Evolutionary conservation across 2,113 vertebrate species (phyloP), one percentile per base, ranked within the genome.

Genomic region (Emydura subglobosa): DNA sequence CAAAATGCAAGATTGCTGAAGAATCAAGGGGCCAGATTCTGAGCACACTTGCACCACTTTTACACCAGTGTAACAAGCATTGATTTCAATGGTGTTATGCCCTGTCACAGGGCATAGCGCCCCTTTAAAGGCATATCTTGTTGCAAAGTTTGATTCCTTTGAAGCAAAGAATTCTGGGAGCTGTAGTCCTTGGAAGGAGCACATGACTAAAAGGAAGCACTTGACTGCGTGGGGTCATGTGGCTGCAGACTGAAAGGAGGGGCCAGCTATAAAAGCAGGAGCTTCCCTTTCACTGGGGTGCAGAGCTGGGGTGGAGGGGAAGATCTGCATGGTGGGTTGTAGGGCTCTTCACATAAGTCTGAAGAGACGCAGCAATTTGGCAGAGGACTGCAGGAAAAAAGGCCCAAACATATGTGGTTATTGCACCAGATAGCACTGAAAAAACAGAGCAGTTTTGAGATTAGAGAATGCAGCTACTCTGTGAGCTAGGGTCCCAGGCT

Each of bases 391-490:
- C 31, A 39, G 81, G 59, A 65, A 57, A 74, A 27, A 3, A 49
- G 31, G 29, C 24, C 25, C 65, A 22, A n/a, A 68, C 65, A 19
- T 34, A 17, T 68, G 65, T 68, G 34, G 8, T 10, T 21, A n/a
- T n/a, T 68, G 65, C 65, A 68, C 19, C 16, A 65, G 17, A 8
- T 21, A 39, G 31, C 31, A 31, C 61, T 25, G 5, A 1, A 12
- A 50, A 85, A 72, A 85, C 50, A 89, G 83, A 82, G 31, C 55
- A 55, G 81, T 74, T 82, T 0, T 84, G 93, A 88, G 85, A 79
- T 85, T 86, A 92, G 91, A 57, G 82, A 68, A 86, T 79, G 57
- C 50, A 92, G 92, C 86, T 92, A 91, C 96, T 78, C 83, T 79
- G 57, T 83, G 94, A 83, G 42, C 9, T 51, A 53, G 90, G 83